Base-by-base conservation (phyloP, 2,797 vertebrate genomes). In the Trachurus trachurus region DNA sequence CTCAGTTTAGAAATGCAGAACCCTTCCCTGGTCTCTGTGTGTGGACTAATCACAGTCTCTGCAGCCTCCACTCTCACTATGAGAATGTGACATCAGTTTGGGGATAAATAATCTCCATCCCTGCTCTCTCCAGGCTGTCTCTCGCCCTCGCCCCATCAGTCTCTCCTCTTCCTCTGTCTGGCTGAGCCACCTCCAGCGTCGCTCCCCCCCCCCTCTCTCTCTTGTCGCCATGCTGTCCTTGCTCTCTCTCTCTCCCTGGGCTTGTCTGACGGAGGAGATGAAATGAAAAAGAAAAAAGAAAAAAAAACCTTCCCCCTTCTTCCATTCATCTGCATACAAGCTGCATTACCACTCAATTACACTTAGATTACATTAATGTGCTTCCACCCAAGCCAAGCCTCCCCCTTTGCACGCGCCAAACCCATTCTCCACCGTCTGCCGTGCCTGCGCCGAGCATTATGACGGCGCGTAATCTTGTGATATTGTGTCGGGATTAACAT, bases 401-500 rank as follows among this genome's bases (percentile, higher is more conserved):
- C 60, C 60, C 54, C 26, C 26, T 26, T 26, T 65, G 16, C 67
- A 37, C 4, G 62, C 9, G 74, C 89, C 89, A 87, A 83, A 72
- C 81, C 80, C 80, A 76, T 87, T 89, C 87, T 76, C 79, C 91
- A 83, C 79, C 69, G 60, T 70, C 76, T 31, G 82, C 66, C 1
- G 22, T 59, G 81, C 87, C 78, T 63, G 66, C 58, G 12, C 17
- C 63, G 57, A 67, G 85, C 81, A 75, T 87, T 87, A 69, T 70
- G 67, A 70, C 82, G 76, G 60, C 60, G n/a, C 74, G 65, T 93
- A 94, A 95, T 95, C 93, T 93, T 86, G 88, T 85, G 90, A 94
- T 93, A 93, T 94, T 93, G 93, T 84, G 90, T 78, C 67, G 69
- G 93, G 95, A 95, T 96, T 94, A 94, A 63, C 86, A 84, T 91